Evolutionary conservation across 1,140 invertebrate species (phyloP), one percentile per base, ranked within the genome.

Genomic region (Episyrphus balteatus): DNA sequence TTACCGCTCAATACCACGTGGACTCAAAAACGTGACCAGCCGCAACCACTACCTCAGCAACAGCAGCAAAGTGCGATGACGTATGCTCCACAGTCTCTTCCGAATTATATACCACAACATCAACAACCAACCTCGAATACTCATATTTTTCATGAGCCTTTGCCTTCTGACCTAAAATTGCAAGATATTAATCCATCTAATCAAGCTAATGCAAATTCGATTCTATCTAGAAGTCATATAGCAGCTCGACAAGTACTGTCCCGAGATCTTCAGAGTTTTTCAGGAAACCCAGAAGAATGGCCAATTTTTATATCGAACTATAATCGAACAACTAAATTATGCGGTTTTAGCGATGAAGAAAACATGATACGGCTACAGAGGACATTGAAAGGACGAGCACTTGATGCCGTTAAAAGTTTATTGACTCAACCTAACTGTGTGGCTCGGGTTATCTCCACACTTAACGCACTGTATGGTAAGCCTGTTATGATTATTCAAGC

Each of bases 231-330:
- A 10, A n/a, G 34, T 14, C 34, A 48, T 3, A n/a, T 48, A 13
- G 47, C 47, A 26, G n/a, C 41, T 14, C 32, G 47, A 15, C 47
- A 48, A 2, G 47, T 33, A 13, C 37, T 48, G 15, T 17, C 19
- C 14, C 42, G 38, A 14, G 34, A 44, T 31, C 32, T 48, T 14
- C 41, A 33, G 11, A 14, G 11, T 7, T 43, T 44, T 32, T 38
- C 40, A 9, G 47, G 42, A 11, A 44, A 48, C 13, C 47, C 47
- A 8, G 47, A 48, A 39, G 47, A 44, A 12, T 48, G 46, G 41
- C 46, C 40, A 13, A 3, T 43, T 13, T 48, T 48, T 40, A 36
- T 48, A 26, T 30, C 46, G 2, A 43, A 42, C 30, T 48, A 26
- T n/a, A 21, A 36, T 9, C 40, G 43, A 10, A 42, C 46, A 3